Evolutionary conservation across 2,113 vertebrate species (phyloP).

Genomic region (Eidolon helvum): DNA sequence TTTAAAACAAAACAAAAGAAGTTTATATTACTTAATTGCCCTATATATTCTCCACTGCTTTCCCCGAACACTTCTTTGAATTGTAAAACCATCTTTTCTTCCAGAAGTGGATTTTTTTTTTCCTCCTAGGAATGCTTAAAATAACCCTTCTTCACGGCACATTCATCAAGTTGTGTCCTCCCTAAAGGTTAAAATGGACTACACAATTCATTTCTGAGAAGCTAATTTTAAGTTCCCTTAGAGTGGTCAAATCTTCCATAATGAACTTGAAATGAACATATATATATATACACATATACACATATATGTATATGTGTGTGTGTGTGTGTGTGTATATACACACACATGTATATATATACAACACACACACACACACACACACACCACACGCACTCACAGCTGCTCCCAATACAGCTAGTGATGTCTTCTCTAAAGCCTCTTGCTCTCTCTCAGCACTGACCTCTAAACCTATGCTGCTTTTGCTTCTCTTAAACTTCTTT

Average conservation of each 20-base stretch:
- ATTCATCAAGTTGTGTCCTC: constrained; percentile 14
- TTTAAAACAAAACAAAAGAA: not conserved
- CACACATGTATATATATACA: too few species aligned
- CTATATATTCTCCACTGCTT: not conserved
- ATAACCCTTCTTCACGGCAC: not conserved
- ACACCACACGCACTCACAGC: not conserved
- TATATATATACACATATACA: too few species aligned
- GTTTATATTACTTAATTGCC: not conserved
- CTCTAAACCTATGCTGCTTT: not conserved
- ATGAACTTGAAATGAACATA: not conserved
- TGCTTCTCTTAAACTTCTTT: not conserved
- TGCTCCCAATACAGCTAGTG: not conserved
- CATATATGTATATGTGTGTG: too few species aligned
- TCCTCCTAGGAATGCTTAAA: not conserved
- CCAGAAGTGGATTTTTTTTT: not conserved
- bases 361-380: too few species aligned
- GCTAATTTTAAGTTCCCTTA: constrained; percentile 1
- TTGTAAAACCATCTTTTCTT: not conserved
- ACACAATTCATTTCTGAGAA: not conserved
- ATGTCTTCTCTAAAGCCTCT: not conserved
- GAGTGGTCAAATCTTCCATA: not conserved
- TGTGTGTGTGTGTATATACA: too few species aligned
- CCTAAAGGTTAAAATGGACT: not conserved
- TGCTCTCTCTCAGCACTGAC: not conserved
- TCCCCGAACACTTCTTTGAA: not conserved